A percentile compares a stretch with the other conserved stretches of the same genome.
Evolutionary conservation across 2,113 vertebrate genomes (phyloP).

Genomic region (Miniopterus natalensis): DNA sequence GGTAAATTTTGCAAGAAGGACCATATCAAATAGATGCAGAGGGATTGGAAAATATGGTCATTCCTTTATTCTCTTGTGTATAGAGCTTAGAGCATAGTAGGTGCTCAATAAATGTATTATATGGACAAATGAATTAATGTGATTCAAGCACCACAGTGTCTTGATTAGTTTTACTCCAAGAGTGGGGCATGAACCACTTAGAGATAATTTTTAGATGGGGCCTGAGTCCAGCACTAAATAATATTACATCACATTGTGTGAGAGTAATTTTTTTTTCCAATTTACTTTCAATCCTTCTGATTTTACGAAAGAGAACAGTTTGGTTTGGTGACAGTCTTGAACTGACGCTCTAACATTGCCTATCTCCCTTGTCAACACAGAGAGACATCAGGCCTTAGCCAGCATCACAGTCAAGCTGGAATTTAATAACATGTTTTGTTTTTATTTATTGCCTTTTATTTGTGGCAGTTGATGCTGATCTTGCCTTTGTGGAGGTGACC

Average conservation of each 20-base stretch:
- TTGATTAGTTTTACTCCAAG: neutral
- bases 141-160: neutral
- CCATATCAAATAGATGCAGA: no score
- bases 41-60: neutral
- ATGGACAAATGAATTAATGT: neutral
- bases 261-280: conserved; percentile 38
- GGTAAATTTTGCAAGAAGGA: neutral
- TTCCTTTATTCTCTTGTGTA: neutral
- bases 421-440: conserved; percentile 46
- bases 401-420: neutral
- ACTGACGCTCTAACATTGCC: neutral
- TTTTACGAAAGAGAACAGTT: conserved; percentile 51
- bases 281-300: conserved; percentile 10
- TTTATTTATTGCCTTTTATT: conserved; percentile 40
- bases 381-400: neutral
- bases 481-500: conserved; percentile 34
- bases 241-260: neutral
- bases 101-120: neutral
- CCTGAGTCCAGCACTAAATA: neutral
- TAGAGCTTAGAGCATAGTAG: neutral
- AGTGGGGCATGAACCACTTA: neutral
- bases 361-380: neutral
- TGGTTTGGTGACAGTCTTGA: neutral
- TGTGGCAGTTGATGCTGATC: neutral
- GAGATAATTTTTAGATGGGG: neutral